Base-by-base conservation (phyloP, 2,113 vertebrate species). In the Calcarius ornatus region DNA sequence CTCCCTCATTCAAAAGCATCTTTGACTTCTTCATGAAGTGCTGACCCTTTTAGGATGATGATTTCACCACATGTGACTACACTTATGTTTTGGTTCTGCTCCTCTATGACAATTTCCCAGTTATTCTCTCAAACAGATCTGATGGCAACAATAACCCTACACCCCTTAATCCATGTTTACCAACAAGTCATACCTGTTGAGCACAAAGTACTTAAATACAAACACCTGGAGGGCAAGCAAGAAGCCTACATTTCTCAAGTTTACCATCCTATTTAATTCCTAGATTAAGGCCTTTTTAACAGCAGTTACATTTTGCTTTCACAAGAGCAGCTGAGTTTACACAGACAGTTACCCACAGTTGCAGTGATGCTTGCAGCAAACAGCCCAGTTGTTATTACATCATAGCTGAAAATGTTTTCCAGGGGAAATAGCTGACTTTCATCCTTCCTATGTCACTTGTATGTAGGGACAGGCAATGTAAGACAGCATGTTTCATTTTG, bases 61-160 rank as follows among this genome's bases (percentile, higher is more conserved):
- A 30, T 37, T 69, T 61, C 15, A 14, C 13, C n/a, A 61, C 12
- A 19, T 1, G 5, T 68, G 21, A 54, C 61, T 57, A 51, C 9
- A n/a, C 5, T 77, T 43, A 43, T 0, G 0, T 64, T 87, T n/a
- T n/a, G 51, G 14, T 54, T 50, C 72, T 61, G 7, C 30, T 83
- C 37, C 17, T 15, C 3, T 12, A n/a, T 3, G 14, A 78, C 31
- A 40, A 60, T 43, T 56, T 81, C 12, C 56, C 56, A 70, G 73
- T 25, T 43, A 89, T 6, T 48, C 20, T 22, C 0, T 35, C 37
- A 40, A 72, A 53, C 28, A 86, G 30, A 69, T 31, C 35, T 47
- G 51, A 54, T 5, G 6, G 23, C 25, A 89, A 54, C 38, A 42
- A 43, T 25, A 75, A 87, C 28, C 12, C 43, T 43, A 56, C 25